Percentiles rank a stretch among this genome's conserved stretches.
These are phyloP conservation scores for Rallus limicola DNA, from an alignment of 2,113 vertebrate genomes.

Conservation along the genomic window DNA sequence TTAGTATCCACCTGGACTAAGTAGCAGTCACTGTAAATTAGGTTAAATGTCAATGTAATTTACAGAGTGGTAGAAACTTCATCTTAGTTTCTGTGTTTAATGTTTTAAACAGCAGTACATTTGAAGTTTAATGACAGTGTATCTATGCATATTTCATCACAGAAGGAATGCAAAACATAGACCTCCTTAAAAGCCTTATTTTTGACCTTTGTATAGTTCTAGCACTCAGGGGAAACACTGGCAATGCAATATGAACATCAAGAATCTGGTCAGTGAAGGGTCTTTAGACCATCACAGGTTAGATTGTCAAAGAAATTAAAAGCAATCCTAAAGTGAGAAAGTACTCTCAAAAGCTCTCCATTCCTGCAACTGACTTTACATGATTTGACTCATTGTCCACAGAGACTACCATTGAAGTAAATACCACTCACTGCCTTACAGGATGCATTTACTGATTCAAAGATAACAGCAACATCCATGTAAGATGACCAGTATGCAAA, in stretches of 20 bases:
- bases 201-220: neutral
- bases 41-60: neutral
- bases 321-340: neutral
- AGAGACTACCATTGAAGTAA: neutral
- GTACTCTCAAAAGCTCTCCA: neutral
- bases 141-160: neutral
- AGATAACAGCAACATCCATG: neutral
- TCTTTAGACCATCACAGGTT: neutral
- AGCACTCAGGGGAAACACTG: neutral
- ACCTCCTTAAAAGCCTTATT: neutral
- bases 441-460: neutral
- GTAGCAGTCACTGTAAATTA: neutral
- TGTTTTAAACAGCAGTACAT: neutral
- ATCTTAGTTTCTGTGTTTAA: neutral
- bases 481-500: neutral
- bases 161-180: neutral
- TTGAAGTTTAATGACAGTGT: neutral
- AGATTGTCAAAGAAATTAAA: neutral
- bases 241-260: neutral
- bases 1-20: neutral
- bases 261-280: neutral
- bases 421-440: neutral
- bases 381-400: fast-evolving
- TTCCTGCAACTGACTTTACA: neutral
- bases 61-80: neutral